phyloP scores from a whole-genome alignment of 2,797 vertebrate genomes.

The Setipinna tenuifilis region DNA sequence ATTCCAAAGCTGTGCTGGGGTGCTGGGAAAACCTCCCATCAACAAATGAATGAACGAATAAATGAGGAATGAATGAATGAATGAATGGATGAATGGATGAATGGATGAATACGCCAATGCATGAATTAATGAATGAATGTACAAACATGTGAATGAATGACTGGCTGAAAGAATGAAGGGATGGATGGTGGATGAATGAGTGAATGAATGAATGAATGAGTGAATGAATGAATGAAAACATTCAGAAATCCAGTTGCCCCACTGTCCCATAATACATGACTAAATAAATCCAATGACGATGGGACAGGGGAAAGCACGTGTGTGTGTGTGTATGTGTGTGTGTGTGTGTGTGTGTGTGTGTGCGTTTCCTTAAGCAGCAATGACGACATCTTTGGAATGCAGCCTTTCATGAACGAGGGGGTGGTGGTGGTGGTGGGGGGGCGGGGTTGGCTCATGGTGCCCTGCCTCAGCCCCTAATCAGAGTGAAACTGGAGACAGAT shows the following conservation, averaged over 20 bases:
- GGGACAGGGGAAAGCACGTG: neutral
- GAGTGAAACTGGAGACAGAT: conserved; percentile 40
- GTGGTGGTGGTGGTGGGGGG: neutral
- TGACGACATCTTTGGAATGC: conserved; percentile 18
- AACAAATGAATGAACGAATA: neutral
- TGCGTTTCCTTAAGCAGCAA: neutral
- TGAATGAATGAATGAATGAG: neutral
- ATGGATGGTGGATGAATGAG: neutral
- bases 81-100: neutral
- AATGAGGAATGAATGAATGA: neutral
- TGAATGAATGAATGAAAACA: neutral
- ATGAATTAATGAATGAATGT: neutral
- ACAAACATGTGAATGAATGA: neutral
- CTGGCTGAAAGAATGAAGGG: neutral
- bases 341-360: too few species aligned
- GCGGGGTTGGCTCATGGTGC: neutral
- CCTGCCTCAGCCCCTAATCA: neutral
- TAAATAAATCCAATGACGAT: neutral
- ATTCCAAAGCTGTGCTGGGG: neutral
- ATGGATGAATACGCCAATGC: neutral
- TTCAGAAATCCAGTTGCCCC: neutral
- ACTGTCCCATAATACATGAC: neutral
- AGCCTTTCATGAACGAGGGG: neutral
- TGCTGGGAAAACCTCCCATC: neutral
- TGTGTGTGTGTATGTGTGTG: neutral